phyloP scores from a whole-genome alignment of 2,888 invertebrate species.

The Leptopterna dolabrata region DNA sequence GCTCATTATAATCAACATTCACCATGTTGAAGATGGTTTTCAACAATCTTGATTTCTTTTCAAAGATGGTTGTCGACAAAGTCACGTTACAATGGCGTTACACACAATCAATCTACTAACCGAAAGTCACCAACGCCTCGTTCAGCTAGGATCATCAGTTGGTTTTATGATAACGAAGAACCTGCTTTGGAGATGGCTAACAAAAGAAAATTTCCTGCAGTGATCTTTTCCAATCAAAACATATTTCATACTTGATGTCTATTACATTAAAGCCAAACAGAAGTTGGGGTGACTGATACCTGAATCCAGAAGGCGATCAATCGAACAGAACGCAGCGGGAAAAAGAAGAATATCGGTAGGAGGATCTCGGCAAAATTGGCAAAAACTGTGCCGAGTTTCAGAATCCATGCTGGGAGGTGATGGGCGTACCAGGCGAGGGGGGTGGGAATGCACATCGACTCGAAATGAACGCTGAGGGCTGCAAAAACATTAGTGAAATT shows the following conservation, averaged over 20 bases:
- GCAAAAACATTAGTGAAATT: conserved; percentile 63
- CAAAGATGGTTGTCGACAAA: neutral
- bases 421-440: conserved; percentile 79
- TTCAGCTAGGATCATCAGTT: neutral
- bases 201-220: neutral
- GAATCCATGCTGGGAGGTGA: conserved; percentile 76
- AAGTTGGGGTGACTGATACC: too few species aligned
- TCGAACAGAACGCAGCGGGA: conserved; percentile 74
- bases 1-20: too few species aligned
- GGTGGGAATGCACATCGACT: conserved; percentile 80
- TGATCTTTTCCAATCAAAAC: neutral
- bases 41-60: neutral
- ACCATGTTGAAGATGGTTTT: too few species aligned
- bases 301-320: conserved; percentile 75
- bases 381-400: conserved; percentile 73
- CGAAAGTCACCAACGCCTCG: neutral
- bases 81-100: neutral
- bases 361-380: conserved; percentile 75
- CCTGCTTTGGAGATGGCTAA: neutral
- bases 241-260: too few species aligned
- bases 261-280: too few species aligned
- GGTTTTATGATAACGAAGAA: neutral
- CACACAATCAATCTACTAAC: neutral
- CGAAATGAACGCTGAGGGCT: conserved; percentile 77
- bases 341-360: conserved; percentile 79